These are phyloP conservation scores for Erythrocercus mccallii DNA, from an alignment of 2,113 vertebrate genomes.

Conservation along the genomic window DNA sequence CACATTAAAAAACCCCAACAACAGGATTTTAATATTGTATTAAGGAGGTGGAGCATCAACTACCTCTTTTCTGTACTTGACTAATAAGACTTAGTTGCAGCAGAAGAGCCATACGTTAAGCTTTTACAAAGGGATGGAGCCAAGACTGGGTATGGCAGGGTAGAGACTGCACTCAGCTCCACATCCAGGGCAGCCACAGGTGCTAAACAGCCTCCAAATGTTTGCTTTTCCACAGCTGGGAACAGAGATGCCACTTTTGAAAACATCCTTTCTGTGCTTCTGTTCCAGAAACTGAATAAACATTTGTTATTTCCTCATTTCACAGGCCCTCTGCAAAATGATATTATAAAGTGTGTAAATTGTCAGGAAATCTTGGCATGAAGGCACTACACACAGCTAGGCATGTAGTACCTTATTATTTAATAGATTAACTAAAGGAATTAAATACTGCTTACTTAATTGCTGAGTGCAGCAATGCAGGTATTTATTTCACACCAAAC, in stretches of 20 bases:
- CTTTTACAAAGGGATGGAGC: background rate
- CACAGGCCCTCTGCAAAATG: background rate
- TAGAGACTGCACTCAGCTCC: background rate
- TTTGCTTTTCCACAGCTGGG: background rate
- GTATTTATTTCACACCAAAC: background rate
- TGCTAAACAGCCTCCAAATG: background rate
- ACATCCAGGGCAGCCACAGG: background rate
- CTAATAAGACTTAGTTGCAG: background rate
- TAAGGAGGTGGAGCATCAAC: background rate
- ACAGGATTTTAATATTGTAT: background rate
- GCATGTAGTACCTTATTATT: background rate
- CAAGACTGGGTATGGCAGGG: rapidly evolving
- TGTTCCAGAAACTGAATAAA: background rate
- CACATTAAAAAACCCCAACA: background rate
- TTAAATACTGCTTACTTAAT: background rate
- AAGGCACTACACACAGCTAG: background rate
- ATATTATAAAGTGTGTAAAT: background rate
- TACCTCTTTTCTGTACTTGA: background rate
- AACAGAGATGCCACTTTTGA: rapidly evolving
- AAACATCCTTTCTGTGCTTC: background rate
- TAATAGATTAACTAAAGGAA: background rate
- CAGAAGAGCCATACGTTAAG: background rate
- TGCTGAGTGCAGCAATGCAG: background rate
- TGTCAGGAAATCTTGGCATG: background rate
- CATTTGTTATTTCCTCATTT: background rate